Percentiles rank a stretch among this genome's conserved stretches.
Conservation (phyloP, 2,888 invertebrate genomes). For the Athetis lepigone region DNA sequence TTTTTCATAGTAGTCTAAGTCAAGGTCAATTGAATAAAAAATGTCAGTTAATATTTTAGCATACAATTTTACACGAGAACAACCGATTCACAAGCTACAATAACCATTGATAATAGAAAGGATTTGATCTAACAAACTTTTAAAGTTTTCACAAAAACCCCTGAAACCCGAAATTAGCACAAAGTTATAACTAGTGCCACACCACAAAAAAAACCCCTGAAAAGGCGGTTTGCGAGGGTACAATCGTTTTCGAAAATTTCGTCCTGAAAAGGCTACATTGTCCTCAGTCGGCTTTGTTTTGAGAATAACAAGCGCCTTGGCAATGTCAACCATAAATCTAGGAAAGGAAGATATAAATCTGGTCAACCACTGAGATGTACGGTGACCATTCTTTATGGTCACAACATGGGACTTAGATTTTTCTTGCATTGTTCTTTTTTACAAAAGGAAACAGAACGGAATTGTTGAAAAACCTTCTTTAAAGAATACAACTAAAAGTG, state of each 20-base stretch:
- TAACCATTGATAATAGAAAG: not conserved
- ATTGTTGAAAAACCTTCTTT: not conserved
- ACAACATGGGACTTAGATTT: not conserved
- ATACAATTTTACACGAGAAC: constrained; percentile 1
- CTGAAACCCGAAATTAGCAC: not conserved
- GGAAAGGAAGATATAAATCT: constrained; percentile 41
- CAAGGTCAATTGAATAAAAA: no score
- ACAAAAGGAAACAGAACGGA: not conserved
- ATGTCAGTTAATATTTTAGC: not conserved
- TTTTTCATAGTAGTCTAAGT: no score
- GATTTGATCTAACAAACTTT: not conserved
- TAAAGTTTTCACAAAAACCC: not conserved
- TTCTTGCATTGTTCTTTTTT: not conserved
- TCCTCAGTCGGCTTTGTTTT: constrained; percentile 38
- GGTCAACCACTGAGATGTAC: constrained; percentile 22
- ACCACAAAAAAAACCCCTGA: not conserved
- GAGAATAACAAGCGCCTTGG: constrained; percentile 26
- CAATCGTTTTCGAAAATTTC: constrained; percentile 2
- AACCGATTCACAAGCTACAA: constrained; percentile 8
- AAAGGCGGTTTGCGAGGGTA: not conserved
- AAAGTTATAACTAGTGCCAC: no score
- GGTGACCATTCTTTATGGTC: constrained; percentile 3
- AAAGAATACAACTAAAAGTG: not conserved
- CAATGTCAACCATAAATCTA: constrained; percentile 41
- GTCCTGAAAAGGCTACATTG: not conserved